Conservation (phyloP, 2,888 invertebrate genomes). For the Nineta flava region DNA sequence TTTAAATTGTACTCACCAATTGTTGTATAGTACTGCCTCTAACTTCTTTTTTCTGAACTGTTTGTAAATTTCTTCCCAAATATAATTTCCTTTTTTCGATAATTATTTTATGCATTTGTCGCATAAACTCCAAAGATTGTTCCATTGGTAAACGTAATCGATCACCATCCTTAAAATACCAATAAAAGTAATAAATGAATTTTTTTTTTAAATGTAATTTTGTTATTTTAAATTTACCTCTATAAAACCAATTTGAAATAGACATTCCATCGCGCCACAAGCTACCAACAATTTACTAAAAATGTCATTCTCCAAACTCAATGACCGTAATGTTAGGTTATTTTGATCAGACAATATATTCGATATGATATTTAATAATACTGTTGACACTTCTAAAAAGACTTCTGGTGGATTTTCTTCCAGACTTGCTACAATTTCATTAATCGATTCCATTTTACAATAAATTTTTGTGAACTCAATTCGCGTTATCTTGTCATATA, state of each 20-base stretch:
- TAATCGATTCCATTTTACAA: background rate
- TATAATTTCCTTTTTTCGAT: background rate
- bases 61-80: no score
- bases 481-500: background rate
- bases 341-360: constrained; percentile 4
- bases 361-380: background rate
- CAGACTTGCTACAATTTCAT: background rate
- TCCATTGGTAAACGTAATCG: background rate
- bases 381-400: constrained; percentile 1
- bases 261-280: constrained; percentile 3
- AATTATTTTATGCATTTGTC: background rate
- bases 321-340: constrained; percentile 3
- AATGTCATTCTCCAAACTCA: background rate
- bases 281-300: constrained; percentile 3
- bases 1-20: no score
- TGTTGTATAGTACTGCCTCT: no score
- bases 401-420: constrained; percentile 4
- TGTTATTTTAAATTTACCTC: background rate
- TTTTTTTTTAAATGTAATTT: background rate
- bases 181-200: background rate
- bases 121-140: background rate
- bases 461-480: background rate
- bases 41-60: no score
- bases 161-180: constrained; percentile 1
- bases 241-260: constrained; percentile 5